Evolutionary conservation across 1,140 invertebrate species (phyloP), one percentile per base, ranked within the genome.

Genomic region (Ips typographus): DNA sequence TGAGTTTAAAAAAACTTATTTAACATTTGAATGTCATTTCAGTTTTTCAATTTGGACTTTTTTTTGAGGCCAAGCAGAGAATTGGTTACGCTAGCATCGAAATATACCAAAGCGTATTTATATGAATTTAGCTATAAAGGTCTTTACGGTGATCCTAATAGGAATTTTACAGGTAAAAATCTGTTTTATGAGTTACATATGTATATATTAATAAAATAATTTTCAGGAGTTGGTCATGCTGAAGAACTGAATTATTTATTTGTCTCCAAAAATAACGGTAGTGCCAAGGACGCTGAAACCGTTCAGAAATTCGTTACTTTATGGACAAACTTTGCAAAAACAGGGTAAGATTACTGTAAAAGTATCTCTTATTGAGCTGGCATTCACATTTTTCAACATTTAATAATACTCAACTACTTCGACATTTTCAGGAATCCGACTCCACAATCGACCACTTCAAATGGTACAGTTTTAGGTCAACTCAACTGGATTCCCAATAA

Each of bases 271-370:
- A 53, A 39, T 22, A 8, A 37, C 37, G 40, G 7, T 52, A 38
- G 39, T 7, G 8, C 49, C 37, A 61, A 68, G 36, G 57, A 68
- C 51, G 8, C 42, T 56, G 56, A 36, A 1, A n/a, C 42, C 6
- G 22, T 22, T 22, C 40, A 52, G 6, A 51, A 55, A 49, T 38
- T 69, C 5, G 57, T 65, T 6, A 68, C 66, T 6, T 55, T 72
- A 44, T 72, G 71, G 71, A 72, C 66, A 1, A 72, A 72, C 58
- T 72, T 72, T 69, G 71, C 66, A 6, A 69, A 60, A 69, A 59
- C 49, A 43, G 66, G 66, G 71, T 72, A 62, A 72, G 3, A 43
- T 8, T 2, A 39, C 41, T 3, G 22, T 61, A 61, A 61, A 61
- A 49, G 22, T 44, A 8, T 49, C 22, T 8, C 22, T 49, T 49